Base-by-base conservation (phyloP, 2,797 vertebrate genomes). In the Esox lucius region DNA sequence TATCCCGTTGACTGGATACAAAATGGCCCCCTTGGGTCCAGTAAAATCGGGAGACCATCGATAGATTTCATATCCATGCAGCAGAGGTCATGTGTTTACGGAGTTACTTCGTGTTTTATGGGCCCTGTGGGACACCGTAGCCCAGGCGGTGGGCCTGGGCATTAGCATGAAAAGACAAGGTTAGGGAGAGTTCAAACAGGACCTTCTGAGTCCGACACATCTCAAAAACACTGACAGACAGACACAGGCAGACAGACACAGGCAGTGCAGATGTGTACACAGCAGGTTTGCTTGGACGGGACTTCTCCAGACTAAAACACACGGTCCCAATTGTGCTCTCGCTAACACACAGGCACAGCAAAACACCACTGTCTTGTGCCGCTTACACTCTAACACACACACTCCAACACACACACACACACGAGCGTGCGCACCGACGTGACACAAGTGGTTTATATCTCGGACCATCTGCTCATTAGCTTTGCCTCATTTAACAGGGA, bases 101-200 rank as follows among this genome's bases (percentile, higher is more conserved):
- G 85, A 87, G 87, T 91, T 86, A 80, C 84, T 88, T 90, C 86
- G 84, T 89, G 76, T 87, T 93, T 93, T 91, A 93, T 90, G 78
- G 82, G 79, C 75, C 86, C 79, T 53, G 15, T 64, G 92, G 89
- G 87, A 83, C 72, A 56, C 74, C 8, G 39, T 85, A 56, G 78
- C 77, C 83, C 78, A 79, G 86, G 87, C 88, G 85, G 82, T 80
- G 46, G 78, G 75, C 70, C 79, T 77, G 28, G 75, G 78, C 83
- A 84, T 91, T 90, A 84, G 78, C 86, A 90, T 89, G 86, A 74
- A 87, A 80, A 84, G 71, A 86, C 81, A 85, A 80, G 89, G 91
- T 90, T 85, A 91, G 79, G 72, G 59, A 88, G 86, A 91, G 92
- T 92, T 93, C 91, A 93, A 82, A 75, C 76, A 33, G 81, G 82